A percentile compares a stretch with the other conserved stretches of the same genome.
These are phyloP conservation scores for Pyrrhopygopsis socrates DNA, from an alignment of 2,888 invertebrate species.

Conservation along the genomic window DNA sequence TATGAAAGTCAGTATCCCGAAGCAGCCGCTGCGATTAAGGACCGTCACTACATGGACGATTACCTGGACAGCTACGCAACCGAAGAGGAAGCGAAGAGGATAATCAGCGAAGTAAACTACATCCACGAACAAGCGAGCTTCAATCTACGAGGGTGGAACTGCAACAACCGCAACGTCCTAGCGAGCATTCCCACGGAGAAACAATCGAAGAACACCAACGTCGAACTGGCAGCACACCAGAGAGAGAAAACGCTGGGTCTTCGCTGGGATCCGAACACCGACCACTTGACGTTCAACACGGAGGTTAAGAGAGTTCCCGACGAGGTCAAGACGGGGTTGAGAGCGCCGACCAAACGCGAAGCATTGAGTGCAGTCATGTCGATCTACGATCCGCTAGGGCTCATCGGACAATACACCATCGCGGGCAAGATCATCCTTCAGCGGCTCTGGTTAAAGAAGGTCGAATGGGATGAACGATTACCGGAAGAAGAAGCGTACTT, in stretches of 20 bases:
- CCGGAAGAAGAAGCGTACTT: conserved; percentile 55
- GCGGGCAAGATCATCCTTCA: conserved; percentile 32
- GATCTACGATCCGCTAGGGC: conserved; percentile 85
- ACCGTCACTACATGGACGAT: background rate
- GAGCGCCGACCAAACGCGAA: conserved; percentile 54
- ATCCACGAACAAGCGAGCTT: no score
- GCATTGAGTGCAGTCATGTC: conserved; percentile 78
- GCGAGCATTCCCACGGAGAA: no score
- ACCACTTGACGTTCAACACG: conserved; percentile 27
- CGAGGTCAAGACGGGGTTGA: background rate
- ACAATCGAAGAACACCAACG: no score
- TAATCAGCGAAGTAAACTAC: no score
- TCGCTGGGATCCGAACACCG: conserved; percentile 10
- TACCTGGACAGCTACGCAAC: background rate
- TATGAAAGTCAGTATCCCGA: background rate
- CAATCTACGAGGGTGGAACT: no score
- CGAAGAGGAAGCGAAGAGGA: background rate
- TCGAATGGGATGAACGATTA: conserved; percentile 35
- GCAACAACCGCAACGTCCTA: no score
- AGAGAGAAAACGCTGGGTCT: conserved; percentile 27
- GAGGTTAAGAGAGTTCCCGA: conserved; percentile 1
- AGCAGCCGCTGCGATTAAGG: background rate
- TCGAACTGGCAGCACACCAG: background rate
- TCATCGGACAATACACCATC: conserved; percentile 31
- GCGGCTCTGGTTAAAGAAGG: conserved; percentile 46